Conservation (phyloP, 2,797 vertebrate species). For the Anniella stebbinsi region DNA sequence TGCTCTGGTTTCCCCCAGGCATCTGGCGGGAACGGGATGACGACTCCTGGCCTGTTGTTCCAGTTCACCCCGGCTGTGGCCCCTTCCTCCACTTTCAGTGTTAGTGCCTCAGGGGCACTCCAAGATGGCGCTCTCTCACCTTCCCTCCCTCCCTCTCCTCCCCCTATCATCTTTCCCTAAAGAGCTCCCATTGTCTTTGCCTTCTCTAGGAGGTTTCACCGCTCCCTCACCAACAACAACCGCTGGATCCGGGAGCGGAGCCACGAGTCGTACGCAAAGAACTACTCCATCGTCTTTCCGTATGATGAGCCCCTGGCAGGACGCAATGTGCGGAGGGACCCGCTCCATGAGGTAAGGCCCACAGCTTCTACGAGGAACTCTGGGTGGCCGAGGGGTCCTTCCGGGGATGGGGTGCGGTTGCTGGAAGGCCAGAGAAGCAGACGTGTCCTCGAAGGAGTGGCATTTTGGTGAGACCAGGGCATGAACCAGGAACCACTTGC, state of each 20-base stretch:
- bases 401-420: background rate
- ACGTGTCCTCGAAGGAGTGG: background rate
- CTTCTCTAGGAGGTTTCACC: conserved; percentile 86
- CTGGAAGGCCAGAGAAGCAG: background rate
- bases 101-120: background rate
- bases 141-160: background rate
- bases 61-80: background rate
- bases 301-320: conserved; percentile 93
- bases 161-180: too few species aligned
- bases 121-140: too few species aligned
- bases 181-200: accelerated
- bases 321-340: conserved; percentile 89
- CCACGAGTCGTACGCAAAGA: conserved; percentile 96
- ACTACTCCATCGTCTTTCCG: conserved; percentile 94
- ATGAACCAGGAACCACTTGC: background rate
- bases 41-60: background rate
- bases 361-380: background rate
- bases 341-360: conserved; percentile 88
- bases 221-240: conserved; percentile 85
- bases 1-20: background rate
- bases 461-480: background rate
- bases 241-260: conserved; percentile 94
- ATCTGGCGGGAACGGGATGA: background rate
- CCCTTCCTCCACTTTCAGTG: background rate
- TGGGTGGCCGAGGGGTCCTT: too few species aligned